A percentile compares a stretch with the other conserved stretches of the same genome.
These are phyloP conservation scores for Palythoa caribaeorum DNA, from an alignment of 92 coral and sea anemone genomes.

Conservation along the genomic window DNA sequence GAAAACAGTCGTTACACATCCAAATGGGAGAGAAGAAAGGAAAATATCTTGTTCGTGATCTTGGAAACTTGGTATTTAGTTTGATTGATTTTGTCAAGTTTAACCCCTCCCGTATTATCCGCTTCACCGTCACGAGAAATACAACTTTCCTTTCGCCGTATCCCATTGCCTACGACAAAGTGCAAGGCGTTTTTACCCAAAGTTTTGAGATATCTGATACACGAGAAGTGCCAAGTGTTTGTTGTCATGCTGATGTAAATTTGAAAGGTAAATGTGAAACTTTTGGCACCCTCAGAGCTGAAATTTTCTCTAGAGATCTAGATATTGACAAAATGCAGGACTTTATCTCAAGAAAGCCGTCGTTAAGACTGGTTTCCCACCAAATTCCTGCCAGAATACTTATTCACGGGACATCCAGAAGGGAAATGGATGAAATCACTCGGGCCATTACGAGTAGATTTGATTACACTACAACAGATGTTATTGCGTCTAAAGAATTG, in stretches of 20 bases:
- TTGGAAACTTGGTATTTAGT: background rate
- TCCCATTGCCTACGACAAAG: background rate
- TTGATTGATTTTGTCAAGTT: conserved; percentile 4
- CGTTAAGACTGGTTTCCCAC: background rate
- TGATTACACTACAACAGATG: background rate
- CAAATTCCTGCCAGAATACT: background rate
- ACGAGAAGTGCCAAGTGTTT: background rate
- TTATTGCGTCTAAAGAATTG: background rate
- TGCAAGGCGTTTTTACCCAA: background rate
- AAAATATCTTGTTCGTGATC: background rate
- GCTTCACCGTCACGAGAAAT: background rate
- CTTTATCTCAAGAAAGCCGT: too few relatives aligned
- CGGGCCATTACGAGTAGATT: background rate
- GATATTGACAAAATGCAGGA: too few relatives aligned
- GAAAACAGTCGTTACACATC: background rate
- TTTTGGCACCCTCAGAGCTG: too few relatives aligned
- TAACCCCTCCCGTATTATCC: background rate
- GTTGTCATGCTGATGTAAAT: background rate
- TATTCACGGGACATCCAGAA: too few relatives aligned
- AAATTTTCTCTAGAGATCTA: too few relatives aligned
- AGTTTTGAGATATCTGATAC: background rate
- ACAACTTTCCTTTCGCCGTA: background rate
- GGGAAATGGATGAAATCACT: too few relatives aligned
- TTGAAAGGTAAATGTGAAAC: background rate
- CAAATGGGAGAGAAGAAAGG: background rate